A percentile compares a stretch with the other conserved stretches of the same genome.
These are phyloP conservation scores for Gallinago jamesoni DNA, from an alignment of 2,113 vertebrate species.

Conservation along the genomic window DNA sequence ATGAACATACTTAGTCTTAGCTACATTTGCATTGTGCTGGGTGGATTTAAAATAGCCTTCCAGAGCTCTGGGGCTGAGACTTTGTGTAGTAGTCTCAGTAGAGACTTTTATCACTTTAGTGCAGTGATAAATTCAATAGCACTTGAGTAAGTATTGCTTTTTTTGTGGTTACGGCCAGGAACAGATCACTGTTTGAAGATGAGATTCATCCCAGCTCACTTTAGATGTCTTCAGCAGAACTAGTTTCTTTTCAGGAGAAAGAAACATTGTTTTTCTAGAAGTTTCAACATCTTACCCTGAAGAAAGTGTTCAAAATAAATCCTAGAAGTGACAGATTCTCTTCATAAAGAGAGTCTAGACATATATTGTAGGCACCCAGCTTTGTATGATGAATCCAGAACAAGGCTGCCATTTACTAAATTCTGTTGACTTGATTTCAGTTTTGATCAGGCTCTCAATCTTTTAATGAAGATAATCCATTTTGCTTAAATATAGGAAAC, in stretches of 20 bases:
- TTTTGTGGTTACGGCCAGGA: background rate
- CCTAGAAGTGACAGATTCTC: background rate
- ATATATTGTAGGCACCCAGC: fast-evolving
- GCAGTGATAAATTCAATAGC: background rate
- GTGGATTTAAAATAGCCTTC: background rate
- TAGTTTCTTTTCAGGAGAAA: background rate
- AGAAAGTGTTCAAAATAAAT: background rate
- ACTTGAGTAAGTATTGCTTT: background rate
- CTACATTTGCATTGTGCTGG: background rate
- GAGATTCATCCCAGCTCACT: background rate
- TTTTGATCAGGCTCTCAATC: background rate
- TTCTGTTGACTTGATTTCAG: background rate
- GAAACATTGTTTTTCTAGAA: background rate
- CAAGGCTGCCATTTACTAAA: background rate
- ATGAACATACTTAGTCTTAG: background rate
- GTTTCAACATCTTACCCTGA: background rate
- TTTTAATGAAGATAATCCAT: background rate
- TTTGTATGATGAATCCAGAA: background rate
- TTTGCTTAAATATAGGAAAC: background rate
- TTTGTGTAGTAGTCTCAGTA: background rate
- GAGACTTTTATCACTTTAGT: too few species aligned
- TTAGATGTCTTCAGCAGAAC: background rate
- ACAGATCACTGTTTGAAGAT: background rate
- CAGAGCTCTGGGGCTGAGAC: background rate
- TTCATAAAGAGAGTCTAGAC: background rate